Conservation (phyloP, 2,113 vertebrate genomes). For the Pachypanchax playfairii region DNA sequence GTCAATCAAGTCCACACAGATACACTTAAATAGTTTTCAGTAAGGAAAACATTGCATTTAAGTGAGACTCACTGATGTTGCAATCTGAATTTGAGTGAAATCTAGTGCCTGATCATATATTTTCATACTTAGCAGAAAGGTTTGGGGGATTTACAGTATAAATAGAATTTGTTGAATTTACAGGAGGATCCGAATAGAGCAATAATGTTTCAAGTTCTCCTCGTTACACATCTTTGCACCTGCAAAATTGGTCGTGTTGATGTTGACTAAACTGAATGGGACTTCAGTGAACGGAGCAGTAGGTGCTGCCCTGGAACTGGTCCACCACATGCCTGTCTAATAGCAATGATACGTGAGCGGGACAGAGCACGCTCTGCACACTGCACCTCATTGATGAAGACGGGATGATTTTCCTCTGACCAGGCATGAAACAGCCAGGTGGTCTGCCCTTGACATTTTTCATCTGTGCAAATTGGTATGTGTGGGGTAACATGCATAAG, state of each 20-base stretch:
- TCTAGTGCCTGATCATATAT: background rate
- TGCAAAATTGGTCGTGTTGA: conserved; percentile 62
- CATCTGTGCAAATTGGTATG: conserved; percentile 69
- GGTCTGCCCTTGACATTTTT: conserved; percentile 75
- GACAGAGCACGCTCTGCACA: conserved; percentile 63
- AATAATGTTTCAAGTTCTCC: conserved; percentile 56
- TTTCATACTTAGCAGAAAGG: too few species aligned
- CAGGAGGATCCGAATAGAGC: conserved; percentile 33
- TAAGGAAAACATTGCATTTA: too few species aligned
- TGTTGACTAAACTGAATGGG: conserved; percentile 67
- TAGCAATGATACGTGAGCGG: conserved; percentile 73
- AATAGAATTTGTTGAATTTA: conserved; percentile 32
- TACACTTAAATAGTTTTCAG: too few species aligned
- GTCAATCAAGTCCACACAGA: too few species aligned
- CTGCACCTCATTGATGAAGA: conserved; percentile 77
- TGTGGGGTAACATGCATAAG: conserved; percentile 66
- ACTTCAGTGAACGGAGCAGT: conserved; percentile 52
- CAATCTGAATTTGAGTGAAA: too few species aligned
- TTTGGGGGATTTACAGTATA: too few species aligned
- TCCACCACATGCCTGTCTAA: conserved; percentile 77
- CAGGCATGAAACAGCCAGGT: conserved; percentile 70
- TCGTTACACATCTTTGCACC: conserved; percentile 66
- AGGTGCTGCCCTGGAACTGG: conserved; percentile 55
- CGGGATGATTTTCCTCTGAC: conserved; percentile 71
- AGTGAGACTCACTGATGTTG: too few species aligned